Conservation (phyloP, 2,113 vertebrate genomes). For the Formicarius rufipectus region DNA sequence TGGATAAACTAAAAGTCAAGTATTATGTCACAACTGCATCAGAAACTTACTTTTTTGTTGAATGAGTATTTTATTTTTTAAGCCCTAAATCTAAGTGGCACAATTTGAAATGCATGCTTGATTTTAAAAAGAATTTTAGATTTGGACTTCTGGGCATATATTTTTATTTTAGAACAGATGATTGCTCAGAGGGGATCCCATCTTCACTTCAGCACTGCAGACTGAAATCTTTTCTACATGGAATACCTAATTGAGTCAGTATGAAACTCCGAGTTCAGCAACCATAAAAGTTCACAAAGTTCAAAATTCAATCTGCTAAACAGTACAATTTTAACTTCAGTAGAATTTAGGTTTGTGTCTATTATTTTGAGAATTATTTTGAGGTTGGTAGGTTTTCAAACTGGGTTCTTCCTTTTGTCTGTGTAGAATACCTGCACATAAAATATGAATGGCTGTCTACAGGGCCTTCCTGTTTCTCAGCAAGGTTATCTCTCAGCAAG, state of each 20-base stretch:
- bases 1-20: neutral
- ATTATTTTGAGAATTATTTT: neutral
- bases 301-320: neutral
- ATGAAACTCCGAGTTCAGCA: neutral
- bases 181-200: neutral
- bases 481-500: neutral
- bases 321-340: neutral
- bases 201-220: neutral
- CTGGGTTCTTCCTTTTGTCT: neutral
- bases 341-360: neutral
- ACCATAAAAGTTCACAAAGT: neutral
- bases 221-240: neutral
- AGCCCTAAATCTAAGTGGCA: neutral
- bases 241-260: neutral
- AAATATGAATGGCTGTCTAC: neutral
- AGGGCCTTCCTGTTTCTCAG: neutral
- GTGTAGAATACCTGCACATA: neutral
- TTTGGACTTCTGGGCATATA: neutral
- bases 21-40: neutral
- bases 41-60: neutral
- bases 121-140: neutral
- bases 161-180: neutral
- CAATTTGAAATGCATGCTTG: neutral
- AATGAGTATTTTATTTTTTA: neutral
- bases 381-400: neutral